Percentiles rank a stretch among this genome's conserved stretches.
These are phyloP conservation scores for Uria lomvia DNA, from an alignment of 2,113 vertebrate species.

Conservation along the genomic window DNA sequence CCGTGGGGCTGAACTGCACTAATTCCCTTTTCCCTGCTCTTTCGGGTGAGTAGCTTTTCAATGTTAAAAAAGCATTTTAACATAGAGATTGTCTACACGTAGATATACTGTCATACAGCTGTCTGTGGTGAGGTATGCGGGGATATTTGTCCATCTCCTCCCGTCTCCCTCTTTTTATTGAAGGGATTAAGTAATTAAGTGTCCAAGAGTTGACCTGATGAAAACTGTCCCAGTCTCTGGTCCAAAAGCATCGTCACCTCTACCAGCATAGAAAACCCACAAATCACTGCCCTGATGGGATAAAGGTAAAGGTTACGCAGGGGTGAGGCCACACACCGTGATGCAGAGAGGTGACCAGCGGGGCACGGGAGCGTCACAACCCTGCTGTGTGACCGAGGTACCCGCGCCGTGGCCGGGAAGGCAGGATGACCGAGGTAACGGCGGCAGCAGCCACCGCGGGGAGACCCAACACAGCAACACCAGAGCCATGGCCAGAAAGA, in stretches of 20 bases:
- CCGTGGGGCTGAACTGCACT: not conserved
- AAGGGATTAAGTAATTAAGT: not conserved
- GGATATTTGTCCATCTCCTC: not conserved
- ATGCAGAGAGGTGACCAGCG: not conserved
- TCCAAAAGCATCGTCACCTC: not conserved
- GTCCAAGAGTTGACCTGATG: not conserved
- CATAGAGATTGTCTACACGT: not conserved
- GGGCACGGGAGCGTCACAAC: not conserved
- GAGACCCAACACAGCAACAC: rapidly evolving
- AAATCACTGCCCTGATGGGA: not conserved
- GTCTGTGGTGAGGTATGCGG: not conserved
- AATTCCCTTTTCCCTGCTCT: not conserved
- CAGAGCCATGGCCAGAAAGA: not conserved
- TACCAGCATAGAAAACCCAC: not conserved
- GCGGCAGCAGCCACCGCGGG: rapidly evolving
- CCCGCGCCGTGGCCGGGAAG: rapidly evolving
- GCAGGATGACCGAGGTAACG: rapidly evolving
- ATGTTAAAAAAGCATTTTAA: not conserved
- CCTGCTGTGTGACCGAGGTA: rapidly evolving
- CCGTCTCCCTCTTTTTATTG: not conserved
- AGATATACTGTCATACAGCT: not conserved
- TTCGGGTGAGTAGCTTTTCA: not conserved
- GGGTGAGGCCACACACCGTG: rapidly evolving
- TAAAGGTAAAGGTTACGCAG: not conserved
- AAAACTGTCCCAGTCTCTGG: not conserved